Base-by-base conservation (phyloP, 2,888 invertebrate genomes). In the Pollenia labialis region DNA sequence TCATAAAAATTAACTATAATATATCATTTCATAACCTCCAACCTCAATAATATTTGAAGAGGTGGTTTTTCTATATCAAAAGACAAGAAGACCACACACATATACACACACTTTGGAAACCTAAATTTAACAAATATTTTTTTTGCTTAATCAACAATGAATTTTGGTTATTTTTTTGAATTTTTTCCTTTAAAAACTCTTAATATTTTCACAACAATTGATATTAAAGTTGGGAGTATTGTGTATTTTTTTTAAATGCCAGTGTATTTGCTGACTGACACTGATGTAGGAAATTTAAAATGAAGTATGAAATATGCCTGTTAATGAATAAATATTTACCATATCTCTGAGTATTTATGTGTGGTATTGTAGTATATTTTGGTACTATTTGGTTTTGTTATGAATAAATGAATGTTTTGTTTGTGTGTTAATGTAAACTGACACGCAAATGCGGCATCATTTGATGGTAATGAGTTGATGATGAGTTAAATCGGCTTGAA, bases 381-480 rank as follows among this genome's bases (percentile, higher is more conserved):
- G 6, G 32, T 68, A 58, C 18, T 9, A n/a, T 12, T 74, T 56
- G 16, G 11, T 52, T 7, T 14, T 8, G 8, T 44, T 1, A 6
- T 18, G 44, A 46, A 40, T 66, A 56, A 58, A 58, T 50, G 52
- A 40, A 44, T 77, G 46, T 64, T 60, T 68, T 77, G 46, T 64
- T 50, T 54, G 54, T 77, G 54, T 75, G 79, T 50, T 86, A 86
- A 86, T 86, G 83, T 86, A 75, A 86, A 80, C 80, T 75, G 82
- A 83, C 86, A 86, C 86, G 86, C 86, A 86, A 83, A 82, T 83
- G 86, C 83, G 85, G 85, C 81, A 81, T 84, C 80, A 87, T 87
- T 84, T 84, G 76, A 80, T 87, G 87, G 68, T 87, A 82, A 87
- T 87, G 87, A 85, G 74, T 87, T 87, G 87, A 85, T 85, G 87